phyloP scores from a whole-genome alignment of 2,888 invertebrate genomes.

The Scaptodrosophila latifasciaeformis region DNA sequence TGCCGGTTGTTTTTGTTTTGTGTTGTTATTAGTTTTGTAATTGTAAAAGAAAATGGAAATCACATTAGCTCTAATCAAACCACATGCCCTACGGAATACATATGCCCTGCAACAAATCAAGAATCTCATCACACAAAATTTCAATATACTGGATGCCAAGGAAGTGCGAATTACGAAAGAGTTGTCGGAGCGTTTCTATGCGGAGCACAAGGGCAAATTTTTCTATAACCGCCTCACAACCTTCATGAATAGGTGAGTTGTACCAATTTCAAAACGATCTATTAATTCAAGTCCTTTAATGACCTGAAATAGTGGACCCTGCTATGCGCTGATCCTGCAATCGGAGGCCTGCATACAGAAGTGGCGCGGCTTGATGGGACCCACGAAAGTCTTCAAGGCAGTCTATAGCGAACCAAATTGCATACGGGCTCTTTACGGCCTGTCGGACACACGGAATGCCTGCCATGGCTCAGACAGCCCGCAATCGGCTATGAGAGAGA shows the following conservation, averaged over 20 bases:
- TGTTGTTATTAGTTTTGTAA: no score
- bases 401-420: conserved; percentile 86
- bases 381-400: conserved; percentile 90
- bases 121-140: conserved; percentile 81
- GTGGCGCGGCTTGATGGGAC: conserved; percentile 92
- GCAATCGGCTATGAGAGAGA: conserved; percentile 85
- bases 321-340: conserved; percentile 86
- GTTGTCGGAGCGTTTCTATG: conserved; percentile 85
- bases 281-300: not conserved
- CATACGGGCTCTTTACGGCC: conserved; percentile 88
- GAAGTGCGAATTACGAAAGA: conserved; percentile 78
- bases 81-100: conserved; percentile 87
- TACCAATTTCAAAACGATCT: not conserved
- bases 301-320: conserved; percentile 87
- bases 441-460: conserved; percentile 96
- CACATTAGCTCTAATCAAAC: conserved; percentile 91
- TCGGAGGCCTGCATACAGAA: conserved; percentile 83
- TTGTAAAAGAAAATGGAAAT: conserved; percentile 77
- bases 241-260: conserved; percentile 85
- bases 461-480: conserved; percentile 92
- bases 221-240: conserved; percentile 88
- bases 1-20: not conserved
- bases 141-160: conserved; percentile 83
- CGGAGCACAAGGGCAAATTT: conserved; percentile 87
- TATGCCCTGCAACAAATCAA: conserved; percentile 82